phyloP scores from a whole-genome alignment of 37 sponge, comb jelly and placozoan species.

The Chondrilla cf. caribensis region DNA sequence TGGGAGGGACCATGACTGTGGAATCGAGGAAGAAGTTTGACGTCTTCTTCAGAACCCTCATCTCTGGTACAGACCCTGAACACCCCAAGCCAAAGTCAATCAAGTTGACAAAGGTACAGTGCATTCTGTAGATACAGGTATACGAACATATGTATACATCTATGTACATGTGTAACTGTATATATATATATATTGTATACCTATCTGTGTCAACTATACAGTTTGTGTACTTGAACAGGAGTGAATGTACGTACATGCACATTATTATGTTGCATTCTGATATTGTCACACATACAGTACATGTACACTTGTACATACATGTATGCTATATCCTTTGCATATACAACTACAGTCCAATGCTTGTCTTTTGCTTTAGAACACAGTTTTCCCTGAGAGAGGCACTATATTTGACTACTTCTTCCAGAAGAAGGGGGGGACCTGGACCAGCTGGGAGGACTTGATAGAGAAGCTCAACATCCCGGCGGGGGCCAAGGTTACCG shows the following conservation, averaged over 20 bases:
- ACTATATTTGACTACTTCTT: conserved; percentile 90
- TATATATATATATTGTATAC: conserved; percentile 9
- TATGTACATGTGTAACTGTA: no score
- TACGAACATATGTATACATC: not conserved
- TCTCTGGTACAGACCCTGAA: conserved; percentile 84
- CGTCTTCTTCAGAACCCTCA: conserved; percentile 85
- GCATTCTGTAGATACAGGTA: not conserved
- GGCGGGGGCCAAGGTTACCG: conserved; percentile 71
- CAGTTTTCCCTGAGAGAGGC: conserved; percentile 85
- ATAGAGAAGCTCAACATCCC: conserved; percentile 63
- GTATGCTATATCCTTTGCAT: not conserved
- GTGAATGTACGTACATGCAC: no score
- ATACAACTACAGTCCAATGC: no score
- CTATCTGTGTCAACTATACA: no score
- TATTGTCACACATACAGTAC: no score
- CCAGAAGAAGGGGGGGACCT: conserved; percentile 53
- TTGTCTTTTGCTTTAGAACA: conserved; percentile 50
- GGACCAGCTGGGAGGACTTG: conserved; percentile 84
- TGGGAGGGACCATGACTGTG: conserved; percentile 85
- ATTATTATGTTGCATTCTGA: no score
- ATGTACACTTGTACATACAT: not conserved
- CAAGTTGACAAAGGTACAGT: conserved; percentile 85
- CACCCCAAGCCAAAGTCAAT: conserved; percentile 83
- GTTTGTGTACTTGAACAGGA: no score
- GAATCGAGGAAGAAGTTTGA: conserved; percentile 92